phyloP scores from a whole-genome alignment of 2,888 invertebrate genomes.

The Limnephilus marmoratus region DNA sequence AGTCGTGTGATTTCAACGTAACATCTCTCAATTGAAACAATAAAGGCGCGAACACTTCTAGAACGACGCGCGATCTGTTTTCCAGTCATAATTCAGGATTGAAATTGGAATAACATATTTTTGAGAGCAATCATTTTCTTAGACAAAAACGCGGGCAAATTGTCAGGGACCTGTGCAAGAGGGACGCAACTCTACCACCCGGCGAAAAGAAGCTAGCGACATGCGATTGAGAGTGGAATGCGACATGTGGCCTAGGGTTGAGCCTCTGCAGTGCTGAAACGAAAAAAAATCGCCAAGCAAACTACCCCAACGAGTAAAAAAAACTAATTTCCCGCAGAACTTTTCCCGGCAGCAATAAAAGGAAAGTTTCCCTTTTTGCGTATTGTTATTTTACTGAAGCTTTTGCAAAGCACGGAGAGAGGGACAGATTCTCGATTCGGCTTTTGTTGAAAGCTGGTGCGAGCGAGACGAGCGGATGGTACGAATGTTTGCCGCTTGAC shows the following conservation, averaged over 20 bases:
- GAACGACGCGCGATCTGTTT: not conserved
- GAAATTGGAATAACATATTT: not conserved
- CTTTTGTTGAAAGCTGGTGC: constrained; percentile 24
- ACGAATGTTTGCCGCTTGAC: constrained; percentile 58
- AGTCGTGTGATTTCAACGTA: not conserved
- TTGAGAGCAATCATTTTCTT: constrained; percentile 1
- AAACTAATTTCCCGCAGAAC: not conserved
- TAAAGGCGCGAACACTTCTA: not conserved
- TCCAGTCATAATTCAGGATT: not conserved
- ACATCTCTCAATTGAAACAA: not conserved
- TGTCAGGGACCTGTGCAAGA: constrained; percentile 44
- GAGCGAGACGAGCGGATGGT: constrained; percentile 48
- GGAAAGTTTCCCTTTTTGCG: constrained; percentile 30
- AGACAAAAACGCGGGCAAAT: constrained; percentile 41
- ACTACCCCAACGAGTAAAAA: constrained; percentile 25
- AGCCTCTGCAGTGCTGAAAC: constrained; percentile 43
- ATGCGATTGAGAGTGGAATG: constrained; percentile 42
- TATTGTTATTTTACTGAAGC: not conserved
- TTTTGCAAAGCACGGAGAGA: constrained; percentile 21
- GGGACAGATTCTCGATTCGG: constrained; percentile 31
- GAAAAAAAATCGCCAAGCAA: constrained; percentile 13
- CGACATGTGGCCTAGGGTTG: constrained; percentile 36
- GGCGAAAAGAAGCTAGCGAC: not conserved
- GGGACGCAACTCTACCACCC: not conserved
- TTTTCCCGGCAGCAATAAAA: not conserved